Evolutionary conservation across 2,797 vertebrate genomes (phyloP).

Genomic region (Bovichtus diacanthus): DNA sequence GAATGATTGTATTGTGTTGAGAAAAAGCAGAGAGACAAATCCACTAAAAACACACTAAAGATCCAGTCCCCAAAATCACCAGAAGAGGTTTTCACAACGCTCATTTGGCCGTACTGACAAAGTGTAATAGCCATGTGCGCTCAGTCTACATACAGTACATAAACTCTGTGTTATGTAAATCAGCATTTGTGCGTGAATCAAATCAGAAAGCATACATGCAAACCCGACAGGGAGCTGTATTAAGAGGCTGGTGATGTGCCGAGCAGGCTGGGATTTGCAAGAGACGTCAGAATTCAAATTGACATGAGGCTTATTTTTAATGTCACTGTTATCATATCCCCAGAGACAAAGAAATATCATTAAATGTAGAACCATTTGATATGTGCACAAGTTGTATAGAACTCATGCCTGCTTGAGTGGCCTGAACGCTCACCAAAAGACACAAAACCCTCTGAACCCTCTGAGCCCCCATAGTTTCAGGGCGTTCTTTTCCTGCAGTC

Average conservation of each 20-base stretch:
- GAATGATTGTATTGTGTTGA: slow-evolving; percentile 19
- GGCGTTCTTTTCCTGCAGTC: too few species aligned
- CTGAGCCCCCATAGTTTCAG: too few species aligned
- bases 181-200: slow-evolving; percentile 17
- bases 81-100: not conserved
- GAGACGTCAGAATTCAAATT: slow-evolving; percentile 6
- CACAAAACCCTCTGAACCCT: too few species aligned
- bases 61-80: slow-evolving; percentile 24
- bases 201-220: not conserved
- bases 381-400: not conserved
- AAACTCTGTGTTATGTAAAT: slow-evolving; percentile 20
- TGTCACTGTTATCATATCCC: slow-evolving; percentile 9
- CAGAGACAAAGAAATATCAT: not conserved
- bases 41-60: not conserved
- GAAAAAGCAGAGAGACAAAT: slow-evolving; percentile 31
- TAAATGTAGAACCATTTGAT: not conserved
- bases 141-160: not conserved
- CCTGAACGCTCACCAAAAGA: not conserved
- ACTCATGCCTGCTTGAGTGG: not conserved
- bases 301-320: slow-evolving; percentile 12
- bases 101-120: not conserved
- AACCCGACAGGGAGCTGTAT: slow-evolving; percentile 11
- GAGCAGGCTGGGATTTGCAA: slow-evolving; percentile 3
- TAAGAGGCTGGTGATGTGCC: not conserved
- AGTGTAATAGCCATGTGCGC: not conserved